These are phyloP conservation scores for Formica aserva DNA, from an alignment of 2,888 invertebrate species.

Conservation along the genomic window DNA sequence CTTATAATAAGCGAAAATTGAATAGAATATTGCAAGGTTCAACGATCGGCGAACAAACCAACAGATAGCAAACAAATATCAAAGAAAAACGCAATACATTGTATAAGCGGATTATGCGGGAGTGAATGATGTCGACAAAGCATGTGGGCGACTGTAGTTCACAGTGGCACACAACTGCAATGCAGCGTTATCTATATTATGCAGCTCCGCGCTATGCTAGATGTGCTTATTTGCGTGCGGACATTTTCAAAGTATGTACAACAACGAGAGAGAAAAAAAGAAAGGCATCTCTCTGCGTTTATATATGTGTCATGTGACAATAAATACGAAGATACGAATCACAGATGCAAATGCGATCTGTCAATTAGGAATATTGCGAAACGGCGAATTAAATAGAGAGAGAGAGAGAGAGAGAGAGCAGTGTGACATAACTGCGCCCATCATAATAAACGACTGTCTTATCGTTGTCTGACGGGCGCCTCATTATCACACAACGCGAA, in stretches of 20 bases:
- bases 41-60: neutral
- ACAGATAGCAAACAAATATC: constrained; percentile 4
- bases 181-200: constrained; percentile 68
- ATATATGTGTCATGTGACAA: neutral
- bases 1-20: neutral
- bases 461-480: neutral
- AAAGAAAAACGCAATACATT: constrained; percentile 1
- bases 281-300: neutral
- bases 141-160: constrained; percentile 3
- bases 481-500: constrained; percentile 4
- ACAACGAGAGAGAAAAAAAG: neutral
- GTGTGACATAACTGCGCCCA: neutral
- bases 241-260: neutral
- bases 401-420: neutral
- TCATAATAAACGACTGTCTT: neutral
- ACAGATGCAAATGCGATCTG: neutral
- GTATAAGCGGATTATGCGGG: constrained; percentile 9
- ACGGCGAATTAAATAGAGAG: neutral
- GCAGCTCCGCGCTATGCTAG: constrained; percentile 57
- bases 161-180: constrained; percentile 59
- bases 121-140: constrained; percentile 1
- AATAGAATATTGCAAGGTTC: neutral
- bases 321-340: neutral
- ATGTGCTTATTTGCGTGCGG: constrained; percentile 12
- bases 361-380: neutral